Evolutionary conservation across 2,888 invertebrate genomes (phyloP), one percentile per base, ranked within the genome.

Genomic region (Cosmia pyralina): DNA sequence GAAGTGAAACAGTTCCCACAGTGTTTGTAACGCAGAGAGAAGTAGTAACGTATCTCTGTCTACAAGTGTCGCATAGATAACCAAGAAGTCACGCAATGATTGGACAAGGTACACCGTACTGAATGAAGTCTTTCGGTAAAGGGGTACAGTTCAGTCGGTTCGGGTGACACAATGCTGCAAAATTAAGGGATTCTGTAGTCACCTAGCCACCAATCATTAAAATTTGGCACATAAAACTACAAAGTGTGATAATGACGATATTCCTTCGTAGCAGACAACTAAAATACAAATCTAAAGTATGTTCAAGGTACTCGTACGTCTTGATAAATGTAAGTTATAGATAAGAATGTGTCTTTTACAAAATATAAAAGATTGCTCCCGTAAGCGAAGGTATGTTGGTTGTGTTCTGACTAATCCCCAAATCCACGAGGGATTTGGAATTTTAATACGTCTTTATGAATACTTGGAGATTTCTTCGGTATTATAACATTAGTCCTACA

Each of bases 401-500:
- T n/a, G n/a, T n/a, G n/a, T n/a, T 53, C 34, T 58, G 28, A 63
- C 50, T 73, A 66, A 66, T 72, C 48, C 55, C 38, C 15, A 72
- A 79, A 72, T 65, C 59, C 34, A 22, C 11, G 22, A 79, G 22
- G 28, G 48, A 65, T 79, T 79, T 28, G 10, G 6, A 44, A 60
- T 65, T 72, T 53, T 55, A 77, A 66, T 55, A 50, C 44, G 48
- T 55, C 15, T 72, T 60, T 53, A 75, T 67, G 28, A 63, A 50
- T 66, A 60, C 38, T 59, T 73, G 13, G 11, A 46, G n/a, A 63
- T 48, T 75, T 62, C 11, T 63, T 62, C 19, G 19, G 15, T 60
- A 65, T 52, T 44, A 65, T 17, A 60, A 44, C 48, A 72, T 79
- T 65, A 28, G 72, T 79, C 44, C 41, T 22, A 73, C 53, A 50